Evolutionary conservation across 2,113 vertebrate species (phyloP), one percentile per base, ranked within the genome.

Genomic region (Centropus unirufus): DNA sequence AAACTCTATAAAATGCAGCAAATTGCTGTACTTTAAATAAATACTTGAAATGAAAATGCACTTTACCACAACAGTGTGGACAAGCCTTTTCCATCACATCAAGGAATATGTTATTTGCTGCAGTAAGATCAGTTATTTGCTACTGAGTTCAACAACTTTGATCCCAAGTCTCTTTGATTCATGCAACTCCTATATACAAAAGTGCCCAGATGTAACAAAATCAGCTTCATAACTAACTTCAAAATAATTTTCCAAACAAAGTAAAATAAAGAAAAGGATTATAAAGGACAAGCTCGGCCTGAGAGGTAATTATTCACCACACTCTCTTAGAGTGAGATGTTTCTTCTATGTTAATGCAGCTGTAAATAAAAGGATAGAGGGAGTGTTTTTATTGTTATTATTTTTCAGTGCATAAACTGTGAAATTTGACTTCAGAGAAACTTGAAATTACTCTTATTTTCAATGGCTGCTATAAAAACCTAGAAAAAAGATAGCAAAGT

Each of bases 381-480:
- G 12, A 59, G 26, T 88, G 12, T 58, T 66, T 92, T 95, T 87
- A 82, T 55, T 81, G 36, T 14, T 70, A 14, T 36, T 69, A 58
- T 69, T 92, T 83, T 36, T 84, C 89, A 94, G 91, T 30, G 32
- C 11, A 75, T 72, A 70, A 89, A 94, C 15, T 64, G n/a, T 63
- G 73, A 90, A 77, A 92, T 81, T 61, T 92, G 20, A 90, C 51
- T 93, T 73, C 34, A 87, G 73, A 93, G 52, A 87, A 92, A 85
- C 63, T 76, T 67, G n/a, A 82, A 58, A 76, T 86, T 5, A 86
- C 21, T 81, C 63, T 92, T 52, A 42, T 90, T 93, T 95, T 49
- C 54, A 91, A 21, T 79, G 36, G 73, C 30, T 91, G 21, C 26
- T 44, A 54, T 57, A 87, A 81, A 78, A 63, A 51, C 21, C 12